These are phyloP conservation scores for Boulengeromyrus knoepffleri DNA, from an alignment of 2,113 vertebrate genomes.

Conservation along the genomic window DNA sequence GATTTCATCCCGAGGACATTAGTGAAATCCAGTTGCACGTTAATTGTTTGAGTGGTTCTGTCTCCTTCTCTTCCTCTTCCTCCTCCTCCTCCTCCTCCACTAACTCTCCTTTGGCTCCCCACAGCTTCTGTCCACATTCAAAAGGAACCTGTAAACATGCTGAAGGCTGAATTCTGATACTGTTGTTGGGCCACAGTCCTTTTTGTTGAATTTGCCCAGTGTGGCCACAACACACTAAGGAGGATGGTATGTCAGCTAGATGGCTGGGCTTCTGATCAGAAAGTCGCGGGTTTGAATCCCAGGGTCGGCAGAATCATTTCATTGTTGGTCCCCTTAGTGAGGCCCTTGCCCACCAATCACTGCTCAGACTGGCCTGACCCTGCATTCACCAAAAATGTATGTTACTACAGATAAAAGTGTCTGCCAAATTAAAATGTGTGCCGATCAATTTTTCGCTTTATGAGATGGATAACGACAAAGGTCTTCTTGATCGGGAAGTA, in stretches of 20 bases:
- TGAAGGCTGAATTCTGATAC: background rate
- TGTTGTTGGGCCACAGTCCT: background rate
- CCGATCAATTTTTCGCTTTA: background rate
- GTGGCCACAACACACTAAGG: background rate
- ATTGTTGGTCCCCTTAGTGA: background rate
- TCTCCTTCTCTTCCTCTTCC: background rate
- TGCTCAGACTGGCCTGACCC: background rate
- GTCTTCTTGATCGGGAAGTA: background rate
- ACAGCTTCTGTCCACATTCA: background rate
- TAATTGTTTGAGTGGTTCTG: slow-evolving; percentile 14
- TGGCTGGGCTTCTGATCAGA: background rate
- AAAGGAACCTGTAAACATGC: background rate
- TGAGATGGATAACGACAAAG: background rate
- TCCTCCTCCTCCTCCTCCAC: background rate
- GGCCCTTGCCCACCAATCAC: background rate
- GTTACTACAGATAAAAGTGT: background rate
- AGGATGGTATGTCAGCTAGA: background rate
- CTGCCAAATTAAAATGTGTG: background rate
- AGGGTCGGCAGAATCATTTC: background rate
- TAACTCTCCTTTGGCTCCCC: background rate
- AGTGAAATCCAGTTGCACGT: slow-evolving; percentile 1
- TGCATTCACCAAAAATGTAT: background rate
- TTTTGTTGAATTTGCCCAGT: background rate
- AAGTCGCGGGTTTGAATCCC: background rate
- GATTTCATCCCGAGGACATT: slow-evolving; percentile 6